Base-by-base conservation (phyloP, 2,797 vertebrate genomes). In the Syncerus caffer region DNA sequence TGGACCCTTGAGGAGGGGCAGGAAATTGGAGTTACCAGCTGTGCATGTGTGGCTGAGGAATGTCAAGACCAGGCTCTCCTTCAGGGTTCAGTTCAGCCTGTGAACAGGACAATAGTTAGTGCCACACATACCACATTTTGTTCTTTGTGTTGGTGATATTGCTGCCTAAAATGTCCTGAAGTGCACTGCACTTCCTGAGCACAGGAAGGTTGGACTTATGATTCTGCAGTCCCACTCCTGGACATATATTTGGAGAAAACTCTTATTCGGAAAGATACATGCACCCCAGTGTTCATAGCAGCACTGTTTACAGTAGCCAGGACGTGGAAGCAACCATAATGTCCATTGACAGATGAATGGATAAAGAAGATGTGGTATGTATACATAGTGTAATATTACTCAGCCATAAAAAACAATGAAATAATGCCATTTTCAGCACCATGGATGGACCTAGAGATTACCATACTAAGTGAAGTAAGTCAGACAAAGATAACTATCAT, bases 31-130 rank as follows among this genome's bases (percentile, higher is more conserved):
- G 47, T 38, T 27, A 3, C 47, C n/a, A 1, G 1, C 50, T 2
- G 6, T 1, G 0, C 23, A 5, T 0, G 3, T 45, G 88, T n/a
- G 34, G 50, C 13, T 7, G 42, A 67, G 31, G 4, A 51, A 31
- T 71, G 14, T 17, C 23, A 76, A 29, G 64, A 6, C 0, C 3
- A 57, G 16, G 3, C 31, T 38, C 82, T 25, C 38, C 45, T 47
- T 51, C 25, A 15, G n/a, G 34, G 34, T 62, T 67, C 23, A 25
- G 16, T n/a, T 51, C 10, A n/a, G 27, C 11, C 4, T 38, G 29
- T 42, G 42, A 74, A 60, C 14, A 51, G 4, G 16, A 6, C 50
- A 51, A 6, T 6, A 0, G 27, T 38, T 27, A 31, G 16, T 17
- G 11, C 45, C 27, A 16, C 6, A 0, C 29, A 64, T 38, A 80